phyloP scores from a whole-genome alignment of 2,888 invertebrate genomes.

The Drosophila gaucha region DNA sequence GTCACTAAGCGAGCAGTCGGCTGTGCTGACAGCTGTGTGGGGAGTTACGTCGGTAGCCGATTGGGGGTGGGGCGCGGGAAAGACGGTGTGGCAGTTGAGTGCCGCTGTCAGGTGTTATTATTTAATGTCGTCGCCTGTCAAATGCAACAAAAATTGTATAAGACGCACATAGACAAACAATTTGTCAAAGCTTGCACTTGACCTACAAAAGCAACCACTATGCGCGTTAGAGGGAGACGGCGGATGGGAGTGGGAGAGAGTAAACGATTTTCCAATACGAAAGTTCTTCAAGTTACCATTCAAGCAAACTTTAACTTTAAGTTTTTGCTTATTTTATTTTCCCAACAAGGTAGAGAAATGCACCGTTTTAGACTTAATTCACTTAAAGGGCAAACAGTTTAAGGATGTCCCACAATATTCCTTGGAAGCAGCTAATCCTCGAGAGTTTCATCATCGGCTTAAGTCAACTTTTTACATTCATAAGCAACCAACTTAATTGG shows the following conservation, averaged over 20 bases:
- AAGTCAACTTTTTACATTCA: too few species aligned
- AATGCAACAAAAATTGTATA: slow-evolving; percentile 61
- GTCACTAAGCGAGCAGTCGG: slow-evolving; percentile 2
- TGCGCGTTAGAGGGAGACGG: neutral
- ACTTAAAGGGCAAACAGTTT: too few species aligned
- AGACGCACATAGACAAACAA: slow-evolving; percentile 53
- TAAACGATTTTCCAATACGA: neutral
- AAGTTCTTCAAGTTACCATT: neutral
- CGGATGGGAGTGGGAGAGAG: neutral
- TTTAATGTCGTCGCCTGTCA: slow-evolving; percentile 70
- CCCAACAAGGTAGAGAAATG: too few species aligned
- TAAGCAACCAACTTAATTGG: neutral
- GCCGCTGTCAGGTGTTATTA: slow-evolving; percentile 62
- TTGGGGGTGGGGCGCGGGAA: neutral
- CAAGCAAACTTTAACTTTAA: neutral
- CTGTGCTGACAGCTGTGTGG: slow-evolving; percentile 17
- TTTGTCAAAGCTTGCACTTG: slow-evolving; percentile 69
- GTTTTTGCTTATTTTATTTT: neutral
- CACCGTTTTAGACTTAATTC: too few species aligned
- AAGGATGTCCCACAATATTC: neutral
- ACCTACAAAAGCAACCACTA: slow-evolving; percentile 47
- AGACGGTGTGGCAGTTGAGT: slow-evolving; percentile 32
- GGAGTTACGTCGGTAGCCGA: neutral
- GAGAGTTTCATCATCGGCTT: too few species aligned
- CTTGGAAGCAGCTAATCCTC: too few species aligned